phyloP scores from a whole-genome alignment of 1,140 invertebrate genomes.

The Apis dorsata region DNA sequence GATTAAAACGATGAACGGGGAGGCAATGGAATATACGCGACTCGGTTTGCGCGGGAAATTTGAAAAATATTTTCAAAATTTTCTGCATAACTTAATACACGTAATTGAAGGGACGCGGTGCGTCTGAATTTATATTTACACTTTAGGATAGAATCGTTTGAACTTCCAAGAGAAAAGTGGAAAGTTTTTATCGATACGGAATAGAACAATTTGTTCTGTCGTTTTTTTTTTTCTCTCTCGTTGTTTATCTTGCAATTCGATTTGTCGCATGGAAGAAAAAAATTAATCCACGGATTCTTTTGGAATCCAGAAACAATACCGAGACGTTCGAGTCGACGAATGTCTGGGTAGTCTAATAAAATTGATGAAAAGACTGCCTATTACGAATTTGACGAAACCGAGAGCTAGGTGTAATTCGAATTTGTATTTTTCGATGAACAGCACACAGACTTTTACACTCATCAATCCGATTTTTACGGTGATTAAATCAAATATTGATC shows the following conservation, averaged over 20 bases:
- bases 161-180: neutral
- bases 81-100: too few relatives aligned
- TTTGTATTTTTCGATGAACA: constrained; percentile 31
- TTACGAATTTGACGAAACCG: constrained; percentile 13
- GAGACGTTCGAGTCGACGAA: too few relatives aligned
- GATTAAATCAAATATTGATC: neutral
- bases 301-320: neutral
- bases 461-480: neutral
- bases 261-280: neutral
- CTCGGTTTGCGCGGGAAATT: neutral
- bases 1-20: neutral
- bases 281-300: neutral
- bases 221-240: neutral
- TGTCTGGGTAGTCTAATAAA: neutral
- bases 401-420: neutral
- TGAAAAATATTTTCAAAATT: constrained; percentile 52
- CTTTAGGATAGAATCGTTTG: constrained; percentile 5
- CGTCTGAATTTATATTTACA: neutral
- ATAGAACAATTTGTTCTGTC: neutral
- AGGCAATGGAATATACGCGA: constrained; percentile 83
- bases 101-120: too few relatives aligned
- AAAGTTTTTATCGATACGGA: neutral
- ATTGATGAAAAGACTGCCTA: constrained; percentile 40
- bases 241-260: neutral
- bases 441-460: constrained; percentile 19